phyloP scores from a whole-genome alignment of 2,888 invertebrate genomes.

The Furcula furcula region DNA sequence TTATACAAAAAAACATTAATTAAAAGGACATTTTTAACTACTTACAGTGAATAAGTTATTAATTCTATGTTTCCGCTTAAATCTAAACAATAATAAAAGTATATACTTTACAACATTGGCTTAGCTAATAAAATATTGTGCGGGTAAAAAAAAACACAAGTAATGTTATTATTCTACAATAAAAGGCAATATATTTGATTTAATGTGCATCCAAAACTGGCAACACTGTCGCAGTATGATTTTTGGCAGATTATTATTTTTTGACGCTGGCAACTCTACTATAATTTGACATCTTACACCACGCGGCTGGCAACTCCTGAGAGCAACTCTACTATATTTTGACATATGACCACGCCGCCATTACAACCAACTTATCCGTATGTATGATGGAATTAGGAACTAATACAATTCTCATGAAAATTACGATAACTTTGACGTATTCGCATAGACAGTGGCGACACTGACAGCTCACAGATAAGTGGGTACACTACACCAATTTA shows the following conservation, averaged over 20 bases:
- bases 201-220: slow-evolving; percentile 11
- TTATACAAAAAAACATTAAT: slow-evolving; percentile 39
- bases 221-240: slow-evolving; percentile 14
- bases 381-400: too few relatives aligned
- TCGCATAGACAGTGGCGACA: too few relatives aligned
- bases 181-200: slow-evolving; percentile 5
- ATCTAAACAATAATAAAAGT: slow-evolving; percentile 24
- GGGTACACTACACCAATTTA: too few relatives aligned
- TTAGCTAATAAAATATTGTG: slow-evolving; percentile 3
- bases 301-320: too few relatives aligned
- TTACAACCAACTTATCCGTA: too few relatives aligned
- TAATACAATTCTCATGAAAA: too few relatives aligned
- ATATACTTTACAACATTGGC: slow-evolving; percentile 25
- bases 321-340: too few relatives aligned
- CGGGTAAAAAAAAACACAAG: slow-evolving; percentile 10
- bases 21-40: slow-evolving; percentile 29
- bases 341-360: too few relatives aligned
- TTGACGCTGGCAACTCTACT: slow-evolving; percentile 15
- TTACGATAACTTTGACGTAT: too few relatives aligned
- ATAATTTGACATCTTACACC: too few relatives aligned
- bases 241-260: slow-evolving; percentile 23
- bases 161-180: slow-evolving; percentile 19
- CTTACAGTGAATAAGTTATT: slow-evolving; percentile 36
- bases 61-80: slow-evolving; percentile 17
- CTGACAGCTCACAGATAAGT: too few relatives aligned